Evolutionary conservation across 1,140 invertebrate species (phyloP).

Genomic region (Lordiphosa stackelbergi): DNA sequence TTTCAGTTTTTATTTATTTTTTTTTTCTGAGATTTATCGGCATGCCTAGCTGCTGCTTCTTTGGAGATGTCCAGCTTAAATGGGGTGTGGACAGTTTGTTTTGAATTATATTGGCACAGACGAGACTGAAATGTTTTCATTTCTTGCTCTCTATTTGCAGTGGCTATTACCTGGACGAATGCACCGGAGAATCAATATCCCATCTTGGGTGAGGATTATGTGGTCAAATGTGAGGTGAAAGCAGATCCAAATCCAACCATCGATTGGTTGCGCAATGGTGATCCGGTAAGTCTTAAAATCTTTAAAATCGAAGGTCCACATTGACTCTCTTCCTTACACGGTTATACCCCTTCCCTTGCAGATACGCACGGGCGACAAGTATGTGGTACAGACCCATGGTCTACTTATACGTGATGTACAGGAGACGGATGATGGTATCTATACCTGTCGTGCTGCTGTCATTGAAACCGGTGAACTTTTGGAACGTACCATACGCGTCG

Average conservation of each 20-base stretch:
- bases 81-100: conserved; percentile 49
- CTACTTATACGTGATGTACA: conserved; percentile 87
- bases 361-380: conserved; percentile 82
- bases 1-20: conserved; percentile 43
- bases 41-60: conserved; percentile 26
- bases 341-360: conserved; percentile 35
- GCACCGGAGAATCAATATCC: conserved; percentile 91
- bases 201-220: conserved; percentile 85
- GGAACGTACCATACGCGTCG: conserved; percentile 86
- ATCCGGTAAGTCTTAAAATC: conserved; percentile 77
- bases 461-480: conserved; percentile 86
- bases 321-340: too few species aligned
- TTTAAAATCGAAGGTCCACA: too few species aligned
- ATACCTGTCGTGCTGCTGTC: conserved; percentile 90
- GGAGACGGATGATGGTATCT: conserved; percentile 89
- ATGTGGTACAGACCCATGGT: conserved; percentile 86
- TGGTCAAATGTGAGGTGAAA: conserved; percentile 89
- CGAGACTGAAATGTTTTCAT: background rate
- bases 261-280: conserved; percentile 90
- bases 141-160: conserved; percentile 76
- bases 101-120: conserved; percentile 46
- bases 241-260: conserved; percentile 90
- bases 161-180: conserved; percentile 89
- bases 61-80: too few species aligned
- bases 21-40: conserved; percentile 60